These are phyloP conservation scores for Melanogrammus aeglefinus DNA, from an alignment of 2,797 vertebrate genomes.

Conservation along the genomic window DNA sequence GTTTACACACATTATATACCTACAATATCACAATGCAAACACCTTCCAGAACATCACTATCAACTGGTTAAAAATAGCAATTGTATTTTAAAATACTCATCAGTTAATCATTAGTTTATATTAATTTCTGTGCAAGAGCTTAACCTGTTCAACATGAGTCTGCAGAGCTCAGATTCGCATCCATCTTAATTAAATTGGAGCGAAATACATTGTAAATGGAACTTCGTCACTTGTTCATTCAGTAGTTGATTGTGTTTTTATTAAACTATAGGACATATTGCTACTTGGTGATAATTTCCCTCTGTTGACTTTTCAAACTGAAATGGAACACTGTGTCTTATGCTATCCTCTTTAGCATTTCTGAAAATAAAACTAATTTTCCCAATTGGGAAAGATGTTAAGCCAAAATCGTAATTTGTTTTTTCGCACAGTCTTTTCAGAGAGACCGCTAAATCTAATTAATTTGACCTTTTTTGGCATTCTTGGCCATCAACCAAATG, in stretches of 20 bases:
- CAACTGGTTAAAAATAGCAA: conserved; percentile 56
- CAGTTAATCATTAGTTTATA: conserved; percentile 54
- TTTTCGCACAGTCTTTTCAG: background rate
- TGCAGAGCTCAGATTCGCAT: conserved; percentile 48
- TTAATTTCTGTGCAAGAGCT: conserved; percentile 54
- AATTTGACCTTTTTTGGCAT: background rate
- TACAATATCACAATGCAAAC: conserved; percentile 56
- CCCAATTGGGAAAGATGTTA: background rate
- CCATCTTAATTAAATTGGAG: conserved; percentile 22
- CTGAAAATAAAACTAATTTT: background rate
- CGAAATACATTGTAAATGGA: conserved; percentile 32
- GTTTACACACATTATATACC: conserved; percentile 54
- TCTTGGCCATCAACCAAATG: background rate
- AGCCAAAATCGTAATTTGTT: background rate
- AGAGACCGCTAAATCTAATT: background rate
- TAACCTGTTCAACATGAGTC: conserved; percentile 59
- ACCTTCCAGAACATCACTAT: conserved; percentile 50
- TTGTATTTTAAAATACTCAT: conserved; percentile 66
- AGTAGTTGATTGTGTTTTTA: background rate
- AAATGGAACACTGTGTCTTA: conserved; percentile 32
- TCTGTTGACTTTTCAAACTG: conserved; percentile 21
- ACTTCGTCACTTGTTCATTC: conserved; percentile 20
- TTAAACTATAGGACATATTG: background rate
- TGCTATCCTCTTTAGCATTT: conserved; percentile 27
- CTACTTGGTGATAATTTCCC: background rate